Base-by-base conservation (phyloP, 2,888 invertebrate species). In the Pollenia angustigena region DNA sequence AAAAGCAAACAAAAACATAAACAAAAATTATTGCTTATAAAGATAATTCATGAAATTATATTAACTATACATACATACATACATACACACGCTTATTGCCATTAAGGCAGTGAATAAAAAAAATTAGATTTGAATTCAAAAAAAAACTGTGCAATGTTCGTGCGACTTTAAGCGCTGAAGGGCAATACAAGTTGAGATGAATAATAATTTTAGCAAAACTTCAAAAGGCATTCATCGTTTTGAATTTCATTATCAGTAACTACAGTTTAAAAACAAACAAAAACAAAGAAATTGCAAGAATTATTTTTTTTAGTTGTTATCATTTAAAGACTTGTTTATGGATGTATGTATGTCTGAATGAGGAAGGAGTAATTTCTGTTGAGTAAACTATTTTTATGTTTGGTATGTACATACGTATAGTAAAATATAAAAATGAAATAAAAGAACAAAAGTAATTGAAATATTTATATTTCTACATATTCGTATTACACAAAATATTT, bases 381-480 rank as follows among this genome's bases (percentile, higher is more conserved):
- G 46, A 58, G 58, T 48, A 81, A 75, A 75, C 11, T 32, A 64
- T 16, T 50, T 64, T 79, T 9, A 54, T 76, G 50, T 64, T 68
- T 44, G 44, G 54, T 66, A 76, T 32, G 66, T 23, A 66, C 14
- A 16, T 74, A 66, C 14, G 32, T 74, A 40, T 18, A 6, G 8
- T 10, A 75, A n/a, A n/a, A 23, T 1, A 23, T 32, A 12, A 8
- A 48, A 48, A 12, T n/a, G 11, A 64, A 81, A 74, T 50, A 3
- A 58, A 60, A 48, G 23, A 75, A 64, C 14, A 64, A 56, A 75
- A 50, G 50, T 14, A 50, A 75, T 42, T 64, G 14, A 62, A 48
- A 66, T 7, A 14, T 14, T 54, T 42, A 40, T 18, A 71, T 56
- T 6, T 68, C 10, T 32, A 42, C n/a, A 12, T 32, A 23, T 60